Evolutionary conservation across 2,888 invertebrate species (phyloP).

Genomic region (Synanthedon vespiformis): DNA sequence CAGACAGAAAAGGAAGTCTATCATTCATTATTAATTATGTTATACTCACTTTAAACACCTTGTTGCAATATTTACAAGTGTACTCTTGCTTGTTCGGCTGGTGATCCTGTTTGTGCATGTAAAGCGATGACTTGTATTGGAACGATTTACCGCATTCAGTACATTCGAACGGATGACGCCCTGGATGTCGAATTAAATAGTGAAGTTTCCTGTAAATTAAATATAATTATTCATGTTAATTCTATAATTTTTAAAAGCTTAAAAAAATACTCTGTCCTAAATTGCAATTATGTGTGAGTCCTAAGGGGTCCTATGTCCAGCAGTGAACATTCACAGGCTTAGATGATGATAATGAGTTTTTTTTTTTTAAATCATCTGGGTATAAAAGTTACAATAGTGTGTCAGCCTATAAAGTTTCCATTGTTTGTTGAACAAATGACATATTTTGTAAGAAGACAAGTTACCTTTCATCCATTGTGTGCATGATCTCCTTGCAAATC

Average conservation of each 20-base stretch:
- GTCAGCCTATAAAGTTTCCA: no score
- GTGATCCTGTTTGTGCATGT: constrained; percentile 65
- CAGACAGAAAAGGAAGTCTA: neutral
- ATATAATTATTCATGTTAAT: no score
- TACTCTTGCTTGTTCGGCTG: constrained; percentile 44
- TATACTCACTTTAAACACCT: constrained; percentile 55
- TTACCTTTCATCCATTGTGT: constrained; percentile 62
- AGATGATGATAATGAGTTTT: no score
- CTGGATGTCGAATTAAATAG: constrained; percentile 62
- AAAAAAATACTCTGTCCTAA: no score
- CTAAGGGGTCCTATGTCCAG: no score
- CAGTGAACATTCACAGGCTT: no score
- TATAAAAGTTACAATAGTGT: no score
- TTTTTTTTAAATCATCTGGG: no score
- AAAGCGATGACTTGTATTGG: constrained; percentile 68
- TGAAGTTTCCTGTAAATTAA: constrained; percentile 54
- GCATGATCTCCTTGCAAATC: constrained; percentile 49
- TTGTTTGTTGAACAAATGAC: neutral
- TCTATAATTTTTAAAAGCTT: no score
- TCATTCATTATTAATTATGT: neutral
- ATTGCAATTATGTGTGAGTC: no score
- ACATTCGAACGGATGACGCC: constrained; percentile 63
- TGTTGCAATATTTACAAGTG: constrained; percentile 61
- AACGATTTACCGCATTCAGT: constrained; percentile 66
- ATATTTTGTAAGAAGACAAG: neutral